Evolutionary conservation across 2,888 invertebrate genomes (phyloP), one percentile per base, ranked within the genome.

Genomic region (Ptychoptera albimana): DNA sequence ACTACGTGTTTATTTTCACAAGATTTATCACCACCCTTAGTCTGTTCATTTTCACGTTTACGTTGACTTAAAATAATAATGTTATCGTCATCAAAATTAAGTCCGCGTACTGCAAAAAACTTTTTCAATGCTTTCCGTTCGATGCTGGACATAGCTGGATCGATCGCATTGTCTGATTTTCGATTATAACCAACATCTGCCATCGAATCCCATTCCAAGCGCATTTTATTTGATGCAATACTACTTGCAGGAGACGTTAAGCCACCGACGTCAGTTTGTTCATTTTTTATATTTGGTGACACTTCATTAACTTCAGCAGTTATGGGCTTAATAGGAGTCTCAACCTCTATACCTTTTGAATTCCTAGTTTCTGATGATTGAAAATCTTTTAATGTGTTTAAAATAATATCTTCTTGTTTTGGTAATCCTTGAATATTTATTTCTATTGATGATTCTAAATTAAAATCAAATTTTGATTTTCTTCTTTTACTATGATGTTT

Each of bases 151-250:
- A 49, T 45, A n/a, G 40, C 41, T 9, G 34, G 34, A 13, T 35
- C 35, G 15, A 15, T 35, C 11, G 16, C 16, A 16, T 23, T 42
- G 11, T 42, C 42, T 6, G 43, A 43, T 37, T 42, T 39, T 46
- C 58, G 60, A 30, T 64, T 72, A 60, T 87, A 88, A 1, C 88
- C 88, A 38, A 88, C 83, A 66, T 88, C 88, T 1, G 83, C 88
- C 16, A 86, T 75, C 34, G 83, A 86, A 59, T 88, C 88, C 88
- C 88, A 88, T 66, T 88, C 88, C 2, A 88, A 64, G 49, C 79
- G 81, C 43, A 79, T 34, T 42, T 42, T 34, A 16, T 42, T 34
- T 1, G 82, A 81, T 42, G 81, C 75, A 1, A 79, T 63, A 56
- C 82, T 81, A 49, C 84, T 85, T 13, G 82, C 76, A 1, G 86